phyloP scores from a whole-genome alignment of 2,797 vertebrate genomes.

The Neomorphus geoffroyi region DNA sequence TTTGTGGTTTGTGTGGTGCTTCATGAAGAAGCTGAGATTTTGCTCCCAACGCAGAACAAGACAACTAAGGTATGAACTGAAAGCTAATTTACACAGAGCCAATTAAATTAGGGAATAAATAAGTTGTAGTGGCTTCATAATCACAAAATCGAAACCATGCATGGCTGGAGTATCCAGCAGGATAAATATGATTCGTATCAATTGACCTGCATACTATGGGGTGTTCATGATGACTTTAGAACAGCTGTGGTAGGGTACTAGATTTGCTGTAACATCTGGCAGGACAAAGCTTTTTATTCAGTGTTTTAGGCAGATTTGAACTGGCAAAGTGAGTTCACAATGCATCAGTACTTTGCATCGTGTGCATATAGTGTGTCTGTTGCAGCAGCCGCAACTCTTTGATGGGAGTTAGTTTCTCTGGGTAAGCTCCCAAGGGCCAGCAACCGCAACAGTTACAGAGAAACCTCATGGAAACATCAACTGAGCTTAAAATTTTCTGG shows the following conservation, averaged over 20 bases:
- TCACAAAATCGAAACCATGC: background rate
- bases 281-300: background rate
- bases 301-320: background rate
- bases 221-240: background rate
- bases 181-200: background rate
- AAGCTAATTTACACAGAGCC: background rate
- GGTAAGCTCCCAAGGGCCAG: background rate
- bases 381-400: fast-evolving
- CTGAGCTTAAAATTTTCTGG: background rate
- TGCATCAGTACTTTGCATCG: fast-evolving
- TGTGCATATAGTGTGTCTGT: fast-evolving
- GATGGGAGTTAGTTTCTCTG: background rate
- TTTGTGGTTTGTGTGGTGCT: constrained; percentile 13
- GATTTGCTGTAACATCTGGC: background rate
- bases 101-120: background rate
- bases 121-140: background rate
- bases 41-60: background rate
- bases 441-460: background rate
- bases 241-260: background rate
- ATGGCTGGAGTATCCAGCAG: background rate
- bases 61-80: background rate
- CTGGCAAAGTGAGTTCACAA: background rate
- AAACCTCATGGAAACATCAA: background rate
- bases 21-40: background rate
- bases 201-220: background rate